These are phyloP conservation scores for Pseudomyrmex sp. DNA, from an alignment of 1,140 invertebrate genomes.

Conservation along the genomic window DNA sequence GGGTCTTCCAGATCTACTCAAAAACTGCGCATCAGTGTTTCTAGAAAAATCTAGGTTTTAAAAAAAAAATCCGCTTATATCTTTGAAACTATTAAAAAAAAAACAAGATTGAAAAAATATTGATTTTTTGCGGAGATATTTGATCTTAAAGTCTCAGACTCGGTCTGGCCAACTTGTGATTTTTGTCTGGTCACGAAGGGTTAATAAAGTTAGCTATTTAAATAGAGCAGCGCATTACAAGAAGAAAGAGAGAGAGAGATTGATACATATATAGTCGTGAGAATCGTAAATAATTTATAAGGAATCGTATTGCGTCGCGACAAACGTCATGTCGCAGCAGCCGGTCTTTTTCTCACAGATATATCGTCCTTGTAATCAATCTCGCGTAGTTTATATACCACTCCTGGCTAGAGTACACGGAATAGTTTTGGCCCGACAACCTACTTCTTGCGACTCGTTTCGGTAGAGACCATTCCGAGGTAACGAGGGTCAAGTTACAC, in stretches of 20 bases:
- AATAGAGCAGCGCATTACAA: no score
- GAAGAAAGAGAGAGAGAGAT: not conserved
- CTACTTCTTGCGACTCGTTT: slow-evolving; percentile 64
- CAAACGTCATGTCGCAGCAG: not conserved
- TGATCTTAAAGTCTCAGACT: no score
- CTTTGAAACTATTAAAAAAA: no score
- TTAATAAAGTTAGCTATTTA: no score
- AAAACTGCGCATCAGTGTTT: no score
- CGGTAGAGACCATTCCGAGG: slow-evolving; percentile 33
- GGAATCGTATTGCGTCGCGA: slow-evolving; percentile 1
- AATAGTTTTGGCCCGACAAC: slow-evolving; percentile 14
- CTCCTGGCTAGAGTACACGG: slow-evolving; percentile 3
- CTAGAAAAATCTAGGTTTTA: no score
- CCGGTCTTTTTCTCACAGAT: slow-evolving; percentile 24
- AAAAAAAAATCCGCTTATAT: no score
- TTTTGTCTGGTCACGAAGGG: no score
- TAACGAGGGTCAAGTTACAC: slow-evolving; percentile 69
- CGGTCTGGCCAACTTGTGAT: no score
- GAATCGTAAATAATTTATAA: slow-evolving; percentile 33
- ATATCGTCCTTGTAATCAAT: slow-evolving; percentile 52
- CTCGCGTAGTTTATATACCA: slow-evolving; percentile 1
- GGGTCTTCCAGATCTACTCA: no score
- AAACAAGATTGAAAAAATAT: no score
- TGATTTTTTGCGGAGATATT: no score
- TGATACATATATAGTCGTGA: slow-evolving; percentile 29